Base-by-base conservation (phyloP, 2,888 invertebrate species). In the Sesamia inferens region DNA sequence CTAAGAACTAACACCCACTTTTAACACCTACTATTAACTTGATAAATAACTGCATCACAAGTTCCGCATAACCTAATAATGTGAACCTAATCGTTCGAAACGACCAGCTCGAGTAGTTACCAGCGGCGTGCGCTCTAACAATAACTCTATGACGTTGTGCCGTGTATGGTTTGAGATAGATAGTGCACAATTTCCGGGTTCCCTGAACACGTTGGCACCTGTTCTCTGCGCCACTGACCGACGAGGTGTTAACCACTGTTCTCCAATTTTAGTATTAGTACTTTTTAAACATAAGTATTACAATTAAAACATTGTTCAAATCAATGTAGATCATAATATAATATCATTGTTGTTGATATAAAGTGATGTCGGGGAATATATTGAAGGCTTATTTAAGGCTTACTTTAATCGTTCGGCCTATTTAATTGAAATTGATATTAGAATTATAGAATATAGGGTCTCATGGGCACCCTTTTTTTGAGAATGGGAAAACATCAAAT, bases 41-140 rank as follows among this genome's bases (percentile, higher is more conserved):
- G n/a, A n/a, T n/a, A n/a, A n/a, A n/a, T n/a, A n/a, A n/a, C n/a
- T n/a, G 65, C 68, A 68, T 82, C 62, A 65, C 57, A 19, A 68
- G 59, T 66, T 19, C 19, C 65, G 72, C 62, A 62, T 79, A 79
- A 82, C 68, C 48, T 48, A 66, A 77, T 79, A 47, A 74, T 44
- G 66, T 42, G 44, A 54, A 68, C 42, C 48, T 54, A 59, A 72
- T 72, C 72, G 68, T 48, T 55, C 14, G 58, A 22, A 68, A 44
- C 78, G 82, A 78, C 71, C 78, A 72, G 6, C 61, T 11, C 31
- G 63, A 51, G 44, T n/a, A 65, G 67, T 55, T 62, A 19, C 48
- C 59, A 58, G 47, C 31, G 39, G 55, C 13, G 44, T 4, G 6
- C 11, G 55, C 57, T 48, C 57, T 65, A 70, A 65, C 59, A 65